Base-by-base conservation (phyloP, 2,113 vertebrate genomes). In the Mola mola region DNA sequence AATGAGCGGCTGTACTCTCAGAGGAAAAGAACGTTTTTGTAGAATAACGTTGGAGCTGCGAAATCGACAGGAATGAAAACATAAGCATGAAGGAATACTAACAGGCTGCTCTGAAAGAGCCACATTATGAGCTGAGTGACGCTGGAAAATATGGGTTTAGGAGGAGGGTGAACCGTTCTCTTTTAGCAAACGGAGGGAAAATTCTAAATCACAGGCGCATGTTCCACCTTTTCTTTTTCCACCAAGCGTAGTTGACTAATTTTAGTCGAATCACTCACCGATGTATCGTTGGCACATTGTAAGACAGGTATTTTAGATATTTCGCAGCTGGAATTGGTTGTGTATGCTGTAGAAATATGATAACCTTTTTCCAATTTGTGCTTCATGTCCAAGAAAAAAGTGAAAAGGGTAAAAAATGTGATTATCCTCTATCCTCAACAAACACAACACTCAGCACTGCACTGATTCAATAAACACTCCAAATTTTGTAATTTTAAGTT, bases 121-220 rank as follows among this genome's bases (percentile, higher is more conserved):
- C 51, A 28, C 71, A 57, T 75, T 75, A 75, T 83, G 60, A 61
- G 77, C 28, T 1, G 26, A 66, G 56, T 0, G 48, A 31, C 43
- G 76, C 60, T 68, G 83, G 67, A 83, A 86, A 83, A 56, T 79
- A 47, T 73, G 67, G 50, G 41, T 56, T 65, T 21, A 24, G 22
- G 22, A 43, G 44, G 15, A 49, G 38, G 34, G 12, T n/a, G 64
- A 74, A 86, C 75, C 79, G 26, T 48, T 62, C 74, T 6, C 9
- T 8, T 28, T 73, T 41, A 72, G 66, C 77, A 56, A n/a, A n/a
- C n/a, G n/a, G 36, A 61, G 75, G 42, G n/a, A n/a, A n/a, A n/a
- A n/a, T n/a, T n/a, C n/a, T n/a, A n/a, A n/a, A n/a, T 52, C 38
- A n/a, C 31, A 20, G 76, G 64, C 1, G 42, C 62, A 26, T 37